Evolutionary conservation across 2,797 vertebrate genomes (phyloP).

Genomic region (Enteromius thamalakanensis): DNA sequence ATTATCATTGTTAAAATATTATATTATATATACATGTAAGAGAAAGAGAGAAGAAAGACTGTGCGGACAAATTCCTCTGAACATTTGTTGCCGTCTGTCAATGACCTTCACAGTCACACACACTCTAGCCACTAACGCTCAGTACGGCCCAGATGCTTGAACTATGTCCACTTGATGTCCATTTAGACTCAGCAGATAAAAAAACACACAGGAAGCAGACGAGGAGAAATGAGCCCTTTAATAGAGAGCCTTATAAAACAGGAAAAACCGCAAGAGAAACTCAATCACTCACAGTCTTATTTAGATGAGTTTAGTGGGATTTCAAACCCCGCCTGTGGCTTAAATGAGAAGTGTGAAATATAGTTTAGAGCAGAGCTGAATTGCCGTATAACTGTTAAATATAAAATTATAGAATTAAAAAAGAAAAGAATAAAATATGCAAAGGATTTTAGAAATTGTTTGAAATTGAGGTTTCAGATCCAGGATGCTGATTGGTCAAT

Average conservation of each 20-base stretch:
- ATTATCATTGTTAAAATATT: background rate
- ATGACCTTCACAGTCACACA: constrained; percentile 74
- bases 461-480: background rate
- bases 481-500: background rate
- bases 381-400: background rate
- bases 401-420: background rate
- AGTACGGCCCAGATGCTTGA: constrained; percentile 52
- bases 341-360: constrained; percentile 21
- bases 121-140: constrained; percentile 50
- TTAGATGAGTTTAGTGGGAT: constrained; percentile 55
- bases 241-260: constrained; percentile 72
- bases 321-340: background rate
- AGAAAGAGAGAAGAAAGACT: background rate
- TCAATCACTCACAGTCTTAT: constrained; percentile 30
- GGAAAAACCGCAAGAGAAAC: constrained; percentile 33
- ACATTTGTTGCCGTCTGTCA: constrained; percentile 36
- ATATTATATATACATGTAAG: constrained; percentile 5
- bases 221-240: constrained; percentile 78
- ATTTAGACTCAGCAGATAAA: constrained; percentile 68
- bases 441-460: background rate
- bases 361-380: background rate
- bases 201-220: constrained; percentile 68
- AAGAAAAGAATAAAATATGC: background rate
- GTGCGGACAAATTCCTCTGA: background rate
- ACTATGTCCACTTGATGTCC: constrained; percentile 40